Percentiles rank a stretch among this genome's conserved stretches.
phyloP scores from a whole-genome alignment of 2,888 invertebrate species.

The Eupithecia exiguata region DNA sequence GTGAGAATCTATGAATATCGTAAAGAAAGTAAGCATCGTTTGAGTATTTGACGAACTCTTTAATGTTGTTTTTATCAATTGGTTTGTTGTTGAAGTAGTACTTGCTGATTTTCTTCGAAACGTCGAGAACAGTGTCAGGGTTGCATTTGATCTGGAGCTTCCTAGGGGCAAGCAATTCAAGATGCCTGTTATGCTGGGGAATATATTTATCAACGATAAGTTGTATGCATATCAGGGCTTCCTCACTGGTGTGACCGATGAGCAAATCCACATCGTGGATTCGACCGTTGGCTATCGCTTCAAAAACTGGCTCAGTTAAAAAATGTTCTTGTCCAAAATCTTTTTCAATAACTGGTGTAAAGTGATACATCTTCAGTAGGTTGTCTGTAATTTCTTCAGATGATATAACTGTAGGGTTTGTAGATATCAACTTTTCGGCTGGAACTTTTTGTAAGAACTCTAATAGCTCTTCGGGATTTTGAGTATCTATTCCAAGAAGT shows the following conservation, averaged over 20 bases:
- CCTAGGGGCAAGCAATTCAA: conserved; percentile 50
- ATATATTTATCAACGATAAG: conserved; percentile 29
- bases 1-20: conserved; percentile 47
- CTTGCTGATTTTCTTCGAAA: conserved; percentile 45
- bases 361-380: conserved; percentile 39
- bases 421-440: conserved; percentile 47
- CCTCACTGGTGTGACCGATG: conserved; percentile 86
- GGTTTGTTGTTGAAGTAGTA: conserved; percentile 48
- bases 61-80: conserved; percentile 42
- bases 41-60: conserved; percentile 44
- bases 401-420: conserved; percentile 40
- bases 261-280: conserved; percentile 83
- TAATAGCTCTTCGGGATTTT: conserved; percentile 52
- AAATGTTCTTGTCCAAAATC: conserved; percentile 48
- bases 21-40: conserved; percentile 45
- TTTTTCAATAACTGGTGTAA: conserved; percentile 52
- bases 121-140: conserved; percentile 42
- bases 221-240: conserved; percentile 69
- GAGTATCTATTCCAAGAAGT: conserved; percentile 54
- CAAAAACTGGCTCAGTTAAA: conserved; percentile 43
- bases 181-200: conserved; percentile 40
- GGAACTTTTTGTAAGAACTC: conserved; percentile 57
- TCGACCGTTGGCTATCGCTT: conserved; percentile 60
- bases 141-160: conserved; percentile 46
- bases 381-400: conserved; percentile 37